These are phyloP conservation scores for Parnassius apollo DNA, from an alignment of 2,888 invertebrate genomes.

Conservation along the genomic window DNA sequence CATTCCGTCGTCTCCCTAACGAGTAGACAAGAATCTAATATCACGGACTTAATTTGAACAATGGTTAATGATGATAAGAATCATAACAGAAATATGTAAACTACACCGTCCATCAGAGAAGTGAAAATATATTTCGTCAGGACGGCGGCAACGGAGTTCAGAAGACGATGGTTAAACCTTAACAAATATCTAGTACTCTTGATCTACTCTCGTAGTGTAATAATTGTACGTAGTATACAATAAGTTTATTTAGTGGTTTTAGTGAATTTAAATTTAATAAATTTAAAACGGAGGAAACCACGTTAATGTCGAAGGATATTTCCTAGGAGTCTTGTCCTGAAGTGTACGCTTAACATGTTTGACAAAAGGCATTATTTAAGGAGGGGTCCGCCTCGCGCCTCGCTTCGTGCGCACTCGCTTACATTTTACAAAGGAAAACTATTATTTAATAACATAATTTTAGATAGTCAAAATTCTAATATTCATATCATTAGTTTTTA, in stretches of 20 bases:
- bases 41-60: too few species aligned
- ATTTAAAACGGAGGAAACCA: conserved; percentile 35
- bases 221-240: conserved; percentile 56
- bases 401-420: conserved; percentile 43
- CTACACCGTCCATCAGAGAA: conserved; percentile 58
- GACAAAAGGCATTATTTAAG: conserved; percentile 48
- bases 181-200: conserved; percentile 59
- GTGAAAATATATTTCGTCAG: conserved; percentile 27
- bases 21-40: conserved; percentile 18
- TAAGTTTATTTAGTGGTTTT: conserved; percentile 65
- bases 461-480: conserved; percentile 79
- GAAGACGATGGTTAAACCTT: conserved; percentile 55
- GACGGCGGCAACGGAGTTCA: conserved; percentile 53
- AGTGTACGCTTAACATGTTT: conserved; percentile 55
- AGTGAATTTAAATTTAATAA: conserved; percentile 59
- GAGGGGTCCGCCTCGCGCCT: conserved; percentile 40
- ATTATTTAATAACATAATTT: conserved; percentile 55
- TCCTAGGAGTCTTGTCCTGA: conserved; percentile 47
- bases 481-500: conserved; percentile 80
- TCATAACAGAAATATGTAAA: too few species aligned
- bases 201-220: conserved; percentile 73
- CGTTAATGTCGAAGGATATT: conserved; percentile 44
- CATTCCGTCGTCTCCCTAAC: conserved; percentile 51
- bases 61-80: too few species aligned
- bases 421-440: conserved; percentile 39